These are phyloP conservation scores for Seira musarum DNA, from an alignment of 2,888 invertebrate genomes.

Conservation along the genomic window DNA sequence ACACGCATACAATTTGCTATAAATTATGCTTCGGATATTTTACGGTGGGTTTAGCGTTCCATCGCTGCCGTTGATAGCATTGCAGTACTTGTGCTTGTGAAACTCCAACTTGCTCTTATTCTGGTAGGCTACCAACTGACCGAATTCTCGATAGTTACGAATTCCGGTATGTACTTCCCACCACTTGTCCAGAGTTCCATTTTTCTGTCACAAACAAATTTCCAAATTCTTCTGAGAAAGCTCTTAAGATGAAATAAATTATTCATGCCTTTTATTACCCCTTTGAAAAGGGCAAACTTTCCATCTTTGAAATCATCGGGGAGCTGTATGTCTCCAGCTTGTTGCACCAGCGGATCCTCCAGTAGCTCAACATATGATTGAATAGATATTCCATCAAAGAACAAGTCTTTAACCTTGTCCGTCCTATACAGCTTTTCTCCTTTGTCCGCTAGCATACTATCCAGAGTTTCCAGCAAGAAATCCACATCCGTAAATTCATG, in stretches of 20 bases:
- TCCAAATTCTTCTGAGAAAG: neutral
- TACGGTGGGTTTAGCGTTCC: conserved; percentile 28
- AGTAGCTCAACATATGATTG: conserved; percentile 56
- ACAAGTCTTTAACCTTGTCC: conserved; percentile 59
- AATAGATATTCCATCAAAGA: conserved; percentile 63
- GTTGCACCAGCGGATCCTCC: conserved; percentile 44
- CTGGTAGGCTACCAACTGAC: conserved; percentile 35
- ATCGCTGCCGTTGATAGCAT: conserved; percentile 64
- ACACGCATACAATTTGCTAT: neutral
- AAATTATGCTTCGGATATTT: no score
- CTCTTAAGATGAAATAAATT: neutral
- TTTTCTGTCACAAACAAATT: no score
- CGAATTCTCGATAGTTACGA: conserved; percentile 38
- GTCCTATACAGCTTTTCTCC: conserved; percentile 66
- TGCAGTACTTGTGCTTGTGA: conserved; percentile 57
- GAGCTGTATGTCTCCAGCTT: conserved; percentile 44
- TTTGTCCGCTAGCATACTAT: conserved; percentile 58
- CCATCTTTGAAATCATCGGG: conserved; percentile 57
- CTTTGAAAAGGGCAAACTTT: conserved; percentile 58
- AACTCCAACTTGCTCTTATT: conserved; percentile 43
- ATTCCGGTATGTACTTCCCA: conserved; percentile 55
- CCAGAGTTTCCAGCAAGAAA: conserved; percentile 58
- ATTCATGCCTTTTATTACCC: conserved; percentile 25
- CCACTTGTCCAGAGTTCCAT: conserved; percentile 55
- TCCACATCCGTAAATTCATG: conserved; percentile 59